phyloP scores from a whole-genome alignment of 2,113 vertebrate species.

The Equus quagga region DNA sequence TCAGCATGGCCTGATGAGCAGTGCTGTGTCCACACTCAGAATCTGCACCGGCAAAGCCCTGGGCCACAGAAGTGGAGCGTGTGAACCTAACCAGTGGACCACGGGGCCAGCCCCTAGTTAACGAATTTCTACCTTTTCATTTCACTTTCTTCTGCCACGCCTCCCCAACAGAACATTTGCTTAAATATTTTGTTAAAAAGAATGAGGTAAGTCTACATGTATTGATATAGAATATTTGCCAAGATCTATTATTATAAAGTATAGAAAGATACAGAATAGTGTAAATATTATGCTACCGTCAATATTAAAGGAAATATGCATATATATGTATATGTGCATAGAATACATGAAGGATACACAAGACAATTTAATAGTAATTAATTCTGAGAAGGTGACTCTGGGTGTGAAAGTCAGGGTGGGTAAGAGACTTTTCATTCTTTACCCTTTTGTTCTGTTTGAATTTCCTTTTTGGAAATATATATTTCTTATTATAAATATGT shows the following conservation, averaged over 20 bases:
- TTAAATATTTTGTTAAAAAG: background rate
- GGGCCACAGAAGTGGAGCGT: no score
- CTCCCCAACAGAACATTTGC: background rate
- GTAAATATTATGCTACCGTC: background rate
- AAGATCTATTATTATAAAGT: background rate
- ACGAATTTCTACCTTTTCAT: background rate
- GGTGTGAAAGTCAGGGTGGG: background rate
- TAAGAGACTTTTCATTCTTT: background rate
- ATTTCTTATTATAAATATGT: background rate
- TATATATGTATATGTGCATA: background rate
- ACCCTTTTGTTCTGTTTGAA: background rate
- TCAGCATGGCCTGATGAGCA: no score
- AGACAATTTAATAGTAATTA: background rate
- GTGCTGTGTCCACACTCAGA: no score
- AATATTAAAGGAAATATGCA: background rate
- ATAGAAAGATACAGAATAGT: background rate
- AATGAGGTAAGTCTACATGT: background rate
- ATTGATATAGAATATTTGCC: background rate
- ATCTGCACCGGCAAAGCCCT: no score
- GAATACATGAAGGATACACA: background rate
- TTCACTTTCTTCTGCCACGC: background rate
- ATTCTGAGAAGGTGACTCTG: background rate
- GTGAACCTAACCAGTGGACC: no score
- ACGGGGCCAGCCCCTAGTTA: background rate
- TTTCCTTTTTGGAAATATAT: background rate